Base-by-base conservation (phyloP, 2,888 invertebrate species). In the Vesta saturnalis region DNA sequence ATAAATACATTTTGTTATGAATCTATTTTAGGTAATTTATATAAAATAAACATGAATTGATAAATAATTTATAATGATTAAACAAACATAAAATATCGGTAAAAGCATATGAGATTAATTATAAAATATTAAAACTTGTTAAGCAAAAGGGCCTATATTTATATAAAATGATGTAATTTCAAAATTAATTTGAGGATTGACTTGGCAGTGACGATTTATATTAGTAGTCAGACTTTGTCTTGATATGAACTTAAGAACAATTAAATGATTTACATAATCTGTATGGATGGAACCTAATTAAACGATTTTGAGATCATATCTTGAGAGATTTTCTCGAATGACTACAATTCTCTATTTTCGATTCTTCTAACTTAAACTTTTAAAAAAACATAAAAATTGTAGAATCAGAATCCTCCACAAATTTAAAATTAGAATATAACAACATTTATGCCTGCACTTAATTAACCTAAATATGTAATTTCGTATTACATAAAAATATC, bases 401-500 rank as follows among this genome's bases (percentile, higher is more conserved):
- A 21, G n/a, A 52, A 18, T 19, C 15, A 21, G n/a, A 52, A 18
- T 19, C 15, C 16, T 52, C 10, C 16, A 52, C 15, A 52, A 21
- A 52, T 18, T 16, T 39, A 39, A 39, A 39, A n/a, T 39, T 39
- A 39, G 2, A n/a, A 39, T 39, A 39, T 39, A 30, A 30, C 30
- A 30, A 30, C 10, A 39, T 39, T n/a, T n/a, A n/a, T n/a, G 39
- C 8, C 39, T 39, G n/a, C n/a, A 6, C 8, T 6, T n/a, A 39
- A 8, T 10, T n/a, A n/a, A n/a, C n/a, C n/a, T n/a, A n/a, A 30
- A 6, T 30, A 39, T 8, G 39, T n/a, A 39, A 4, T 39, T 39
- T 39, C 39, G n/a, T 39, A 39, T 39, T 39, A 39, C 39, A 39
- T n/a, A 39, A 49, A 49, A 18, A 43, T 43, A n/a, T n/a, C n/a